Evolutionary conservation across 2,888 invertebrate species (phyloP).

Genomic region (Deladenus siricidicola): DNA sequence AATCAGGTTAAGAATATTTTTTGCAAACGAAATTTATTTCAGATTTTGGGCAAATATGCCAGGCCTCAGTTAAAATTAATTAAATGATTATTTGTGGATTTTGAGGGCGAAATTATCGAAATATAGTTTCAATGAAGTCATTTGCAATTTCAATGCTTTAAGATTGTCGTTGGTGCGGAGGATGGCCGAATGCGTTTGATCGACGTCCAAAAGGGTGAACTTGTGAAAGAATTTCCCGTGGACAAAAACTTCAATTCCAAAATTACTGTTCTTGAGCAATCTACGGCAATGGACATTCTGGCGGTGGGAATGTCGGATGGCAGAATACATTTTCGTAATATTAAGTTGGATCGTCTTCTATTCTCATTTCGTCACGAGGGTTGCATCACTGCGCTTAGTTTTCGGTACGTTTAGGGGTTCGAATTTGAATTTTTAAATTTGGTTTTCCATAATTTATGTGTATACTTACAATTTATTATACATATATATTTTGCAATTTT

Average conservation of each 20-base stretch:
- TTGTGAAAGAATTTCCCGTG: conserved; percentile 61
- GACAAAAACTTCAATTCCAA: conserved; percentile 18
- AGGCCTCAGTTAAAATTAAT: too few relatives aligned
- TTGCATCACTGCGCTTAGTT: conserved; percentile 54
- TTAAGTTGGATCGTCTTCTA: conserved; percentile 73
- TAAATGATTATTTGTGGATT: conserved; percentile 6
- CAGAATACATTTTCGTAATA: conserved; percentile 74
- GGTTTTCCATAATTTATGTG: conserved; percentile 3
- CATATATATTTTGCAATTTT: conserved; percentile 11
- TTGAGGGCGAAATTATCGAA: not conserved
- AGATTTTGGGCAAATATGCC: too few relatives aligned
- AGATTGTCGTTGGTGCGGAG: conserved; percentile 40
- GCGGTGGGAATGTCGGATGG: conserved; percentile 78
- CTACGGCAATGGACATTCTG: conserved; percentile 83
- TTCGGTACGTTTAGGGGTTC: conserved; percentile 30
- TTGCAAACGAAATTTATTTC: too few relatives aligned
- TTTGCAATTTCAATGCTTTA: too few relatives aligned
- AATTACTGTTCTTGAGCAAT: conserved; percentile 68
- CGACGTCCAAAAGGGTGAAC: conserved; percentile 43
- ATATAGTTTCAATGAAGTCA: too few relatives aligned
- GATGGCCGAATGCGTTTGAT: conserved; percentile 40
- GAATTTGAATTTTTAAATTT: conserved; percentile 10
- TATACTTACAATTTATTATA: not conserved
- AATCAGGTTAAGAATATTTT: conserved; percentile 67
- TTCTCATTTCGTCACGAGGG: conserved; percentile 82